Percentiles rank a stretch among this genome's conserved stretches.
Evolutionary conservation across 2,888 invertebrate species (phyloP).

Genomic region (Selenia dentaria): DNA sequence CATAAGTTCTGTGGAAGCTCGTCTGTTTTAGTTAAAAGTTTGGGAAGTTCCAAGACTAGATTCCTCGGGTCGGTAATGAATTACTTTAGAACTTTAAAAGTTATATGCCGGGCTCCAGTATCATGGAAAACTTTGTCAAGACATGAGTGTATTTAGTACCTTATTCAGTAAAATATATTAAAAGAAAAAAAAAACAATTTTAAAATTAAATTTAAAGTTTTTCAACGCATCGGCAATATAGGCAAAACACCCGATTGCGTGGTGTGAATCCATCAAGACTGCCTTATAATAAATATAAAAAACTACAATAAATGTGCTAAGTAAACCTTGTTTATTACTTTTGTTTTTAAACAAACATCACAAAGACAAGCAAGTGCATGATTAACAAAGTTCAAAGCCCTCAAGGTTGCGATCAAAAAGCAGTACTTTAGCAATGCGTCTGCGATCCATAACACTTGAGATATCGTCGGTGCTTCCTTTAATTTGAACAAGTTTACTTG

Average conservation of each 20-base stretch:
- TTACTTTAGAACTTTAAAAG: slow-evolving; percentile 26
- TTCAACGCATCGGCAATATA: no score
- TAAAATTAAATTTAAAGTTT: no score
- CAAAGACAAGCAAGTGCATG: slow-evolving; percentile 50
- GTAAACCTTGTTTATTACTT: background rate
- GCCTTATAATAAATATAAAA: no score
- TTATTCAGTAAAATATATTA: no score
- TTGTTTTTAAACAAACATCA: slow-evolving; percentile 16
- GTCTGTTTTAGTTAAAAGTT: slow-evolving; percentile 44
- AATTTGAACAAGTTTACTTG: slow-evolving; percentile 16
- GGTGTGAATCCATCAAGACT: no score
- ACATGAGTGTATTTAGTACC: no score
- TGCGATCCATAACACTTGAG: slow-evolving; percentile 70
- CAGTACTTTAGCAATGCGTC: slow-evolving; percentile 60
- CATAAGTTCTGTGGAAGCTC: slow-evolving; percentile 47
- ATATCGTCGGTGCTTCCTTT: slow-evolving; percentile 47
- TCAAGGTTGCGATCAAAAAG: slow-evolving; percentile 71
- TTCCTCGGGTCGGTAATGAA: slow-evolving; percentile 32
- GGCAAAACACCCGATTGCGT: no score
- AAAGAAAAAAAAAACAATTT: no score
- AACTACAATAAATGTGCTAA: background rate
- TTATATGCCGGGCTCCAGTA: slow-evolving; percentile 12
- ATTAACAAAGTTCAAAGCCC: slow-evolving; percentile 74
- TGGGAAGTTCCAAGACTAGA: slow-evolving; percentile 48
- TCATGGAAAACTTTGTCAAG: background rate